Base-by-base conservation (phyloP, 2,113 vertebrate species). In the Uropsilus gracilis region DNA sequence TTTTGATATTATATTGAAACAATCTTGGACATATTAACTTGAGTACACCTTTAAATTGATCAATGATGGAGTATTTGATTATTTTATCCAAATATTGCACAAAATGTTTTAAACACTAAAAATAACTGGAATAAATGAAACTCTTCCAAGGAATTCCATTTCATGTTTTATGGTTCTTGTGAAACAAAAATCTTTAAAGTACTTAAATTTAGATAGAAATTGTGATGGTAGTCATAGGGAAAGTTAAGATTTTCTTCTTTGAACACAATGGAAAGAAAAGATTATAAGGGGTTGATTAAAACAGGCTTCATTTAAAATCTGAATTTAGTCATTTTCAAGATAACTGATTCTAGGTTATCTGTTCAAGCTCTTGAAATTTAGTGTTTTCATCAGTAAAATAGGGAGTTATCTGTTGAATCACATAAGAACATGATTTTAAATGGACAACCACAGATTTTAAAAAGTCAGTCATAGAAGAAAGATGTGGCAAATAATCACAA, bases 301-400 rank as follows among this genome's bases (percentile, higher is more conserved):
- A 30, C 44, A 44, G 64, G 76, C 3, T 63, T 78, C 39, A 86
- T 55, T 64, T 89, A 72, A 84, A 90, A 48, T 12, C 2, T 8
- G 8, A 18, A 55, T 68, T 87, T 5, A 57, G 30, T 66, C 24
- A 73, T 88, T 78, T 92, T 78, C 76, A 82, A 32, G 12, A 42
- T 44, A 78, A 83, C 22, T 78, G 37, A 64, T 75, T 85, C 34
- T 90, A 71, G 44, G 16, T 1, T 82, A 89, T 37, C 30, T 53
- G 34, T 16, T 64, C 82, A 89, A 95, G 77, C 5, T 90, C 39
- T 96, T 69, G 46, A 3, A 89, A 78, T 57, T 93, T 78, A 72
- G 34, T 75, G 93, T 86, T 20, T 88, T 93, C 6, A 44, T 50
- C 22, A 64, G 37, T 55, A 75, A 86, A 92, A 87, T 68, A 42